These are phyloP conservation scores for Hesperia comma DNA, from an alignment of 2,888 invertebrate genomes.

Conservation along the genomic window DNA sequence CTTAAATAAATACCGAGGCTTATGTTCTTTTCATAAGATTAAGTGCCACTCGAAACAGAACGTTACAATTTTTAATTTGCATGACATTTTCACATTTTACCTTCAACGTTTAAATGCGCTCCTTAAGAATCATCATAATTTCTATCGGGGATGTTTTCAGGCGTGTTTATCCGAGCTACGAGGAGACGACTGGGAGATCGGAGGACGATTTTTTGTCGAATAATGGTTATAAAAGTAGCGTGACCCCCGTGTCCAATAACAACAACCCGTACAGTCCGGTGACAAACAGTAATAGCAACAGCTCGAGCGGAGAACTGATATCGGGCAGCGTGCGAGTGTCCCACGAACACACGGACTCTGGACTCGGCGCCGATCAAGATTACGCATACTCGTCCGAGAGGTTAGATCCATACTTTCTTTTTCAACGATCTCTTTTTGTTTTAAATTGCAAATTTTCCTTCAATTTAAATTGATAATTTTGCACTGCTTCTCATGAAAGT, in stretches of 20 bases:
- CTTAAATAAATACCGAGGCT: slow-evolving; percentile 38
- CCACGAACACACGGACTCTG: slow-evolving; percentile 91
- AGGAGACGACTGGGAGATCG: slow-evolving; percentile 62
- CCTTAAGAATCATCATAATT: slow-evolving; percentile 29
- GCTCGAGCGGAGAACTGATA: slow-evolving; percentile 80
- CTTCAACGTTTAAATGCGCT: slow-evolving; percentile 35
- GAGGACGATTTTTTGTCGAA: slow-evolving; percentile 75
- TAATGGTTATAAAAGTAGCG: slow-evolving; percentile 74
- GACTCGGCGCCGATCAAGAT: slow-evolving; percentile 90
- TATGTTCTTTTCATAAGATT: slow-evolving; percentile 38
- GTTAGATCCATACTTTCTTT: slow-evolving; percentile 57
- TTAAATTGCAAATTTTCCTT: background rate
- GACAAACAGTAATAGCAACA: slow-evolving; percentile 80
- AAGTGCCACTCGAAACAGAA: slow-evolving; percentile 39
- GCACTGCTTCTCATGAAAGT: slow-evolving; percentile 5
- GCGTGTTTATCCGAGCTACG: slow-evolving; percentile 74
- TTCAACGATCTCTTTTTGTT: background rate
- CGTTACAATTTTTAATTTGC: slow-evolving; percentile 41
- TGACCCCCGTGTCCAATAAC: slow-evolving; percentile 69
- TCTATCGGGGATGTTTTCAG: slow-evolving; percentile 53
- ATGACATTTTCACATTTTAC: slow-evolving; percentile 36
- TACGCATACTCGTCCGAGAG: slow-evolving; percentile 88
- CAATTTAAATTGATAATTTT: background rate
- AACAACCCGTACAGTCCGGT: slow-evolving; percentile 80
- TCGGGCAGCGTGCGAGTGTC: slow-evolving; percentile 84